A percentile compares a stretch with the other conserved stretches of the same genome.
These are phyloP conservation scores for Peromyscus aztecus DNA, from an alignment of 2,797 vertebrate species.

Conservation along the genomic window DNA sequence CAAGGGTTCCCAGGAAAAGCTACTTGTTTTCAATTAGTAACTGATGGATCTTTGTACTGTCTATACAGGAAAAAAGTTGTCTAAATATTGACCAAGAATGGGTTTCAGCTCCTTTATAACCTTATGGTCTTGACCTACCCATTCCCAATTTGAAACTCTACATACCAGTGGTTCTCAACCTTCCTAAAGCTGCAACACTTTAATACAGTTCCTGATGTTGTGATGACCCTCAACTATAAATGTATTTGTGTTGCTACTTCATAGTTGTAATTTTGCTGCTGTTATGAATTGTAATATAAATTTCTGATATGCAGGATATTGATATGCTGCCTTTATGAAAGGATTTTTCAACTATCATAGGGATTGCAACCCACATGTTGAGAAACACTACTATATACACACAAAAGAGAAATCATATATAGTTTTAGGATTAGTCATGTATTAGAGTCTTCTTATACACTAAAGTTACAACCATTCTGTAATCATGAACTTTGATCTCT, in stretches of 20 bases:
- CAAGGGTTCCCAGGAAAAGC: neutral
- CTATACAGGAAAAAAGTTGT: neutral
- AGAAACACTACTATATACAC: neutral
- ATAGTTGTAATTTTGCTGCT: neutral
- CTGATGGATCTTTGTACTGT: neutral
- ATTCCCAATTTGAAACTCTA: neutral
- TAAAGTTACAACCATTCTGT: neutral
- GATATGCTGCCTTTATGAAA: neutral
- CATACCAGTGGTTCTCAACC: neutral
- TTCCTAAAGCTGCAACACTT: neutral
- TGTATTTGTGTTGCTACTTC: too few species aligned
- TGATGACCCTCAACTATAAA: neutral
- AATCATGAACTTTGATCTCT: neutral
- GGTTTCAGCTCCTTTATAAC: neutral
- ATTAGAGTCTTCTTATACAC: neutral
- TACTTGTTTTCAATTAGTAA: neutral
- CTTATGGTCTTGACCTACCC: neutral
- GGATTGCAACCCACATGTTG: neutral
- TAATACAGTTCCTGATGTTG: neutral
- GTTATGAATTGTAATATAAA: neutral
- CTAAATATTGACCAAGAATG: neutral
- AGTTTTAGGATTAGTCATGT: rapidly evolving
- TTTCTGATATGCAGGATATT: neutral
- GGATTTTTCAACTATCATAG: neutral
- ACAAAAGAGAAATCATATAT: neutral